Base-by-base conservation (phyloP, 2,888 invertebrate species). In the Leptinotarsa rubiginosa region DNA sequence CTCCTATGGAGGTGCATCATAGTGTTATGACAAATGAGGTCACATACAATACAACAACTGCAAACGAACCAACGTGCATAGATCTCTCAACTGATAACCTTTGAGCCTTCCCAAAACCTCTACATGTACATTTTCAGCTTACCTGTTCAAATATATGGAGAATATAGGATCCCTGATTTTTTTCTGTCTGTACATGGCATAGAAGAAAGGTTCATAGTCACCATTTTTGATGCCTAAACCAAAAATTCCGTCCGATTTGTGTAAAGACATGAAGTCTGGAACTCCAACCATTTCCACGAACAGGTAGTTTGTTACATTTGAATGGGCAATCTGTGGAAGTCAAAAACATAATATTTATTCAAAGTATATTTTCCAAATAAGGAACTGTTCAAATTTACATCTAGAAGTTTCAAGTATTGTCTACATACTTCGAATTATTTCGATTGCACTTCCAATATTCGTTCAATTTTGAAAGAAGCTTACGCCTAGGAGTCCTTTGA, bases 111-210 rank as follows among this genome's bases (percentile, higher is more conserved):
- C 41, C 10, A 41, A 41, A 10, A 5, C 2, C 41, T 41, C 41
- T 10, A 2, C 10, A 41, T 10, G 41, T 41, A 41, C 10, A 10
- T 41, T 41, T 41, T 16, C 16, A 65, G 64, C 56, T 65, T 85
- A 92, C 93, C 92, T 90, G 86, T 92, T 93, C 77, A 94, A 87
- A 86, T 92, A 94, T 83, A 94, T 91, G 3, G 93, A 92, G 86
- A 94, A 94, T 59, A 93, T 85, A 4, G 91, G 89, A 65, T 89
- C 82, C 41, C 83, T 80, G 64, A 90, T 87, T 47, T 87, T 83
- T 1, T 86, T 84, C 83, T 93, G 92, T 18, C 87, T 84, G 5
- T 92, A 84, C 87, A 94, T 89, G 82, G 91, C 92, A 84, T 92
- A 90, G 85, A 94, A 92, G 69, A 93, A 91, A 16, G 94, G 92